Conservation (phyloP, 30 jellyfish, hydroid and myxozoan genomes). For the Cassiopea xamachana region DNA sequence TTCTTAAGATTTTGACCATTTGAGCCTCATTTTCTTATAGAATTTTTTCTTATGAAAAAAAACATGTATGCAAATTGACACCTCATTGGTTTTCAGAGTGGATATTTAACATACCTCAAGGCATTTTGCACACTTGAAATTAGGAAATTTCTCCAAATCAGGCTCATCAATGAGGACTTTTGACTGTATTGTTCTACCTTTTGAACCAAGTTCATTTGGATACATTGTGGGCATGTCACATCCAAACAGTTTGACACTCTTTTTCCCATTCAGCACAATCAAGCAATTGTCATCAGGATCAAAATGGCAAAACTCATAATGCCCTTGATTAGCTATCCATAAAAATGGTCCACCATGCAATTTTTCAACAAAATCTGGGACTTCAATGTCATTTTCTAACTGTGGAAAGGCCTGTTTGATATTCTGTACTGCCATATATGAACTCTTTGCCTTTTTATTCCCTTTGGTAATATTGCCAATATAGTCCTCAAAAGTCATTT, state of each 20-base stretch:
- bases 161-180: conserved; percentile 85
- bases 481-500: conserved; percentile 84
- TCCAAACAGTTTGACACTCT: conserved; percentile 77
- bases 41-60: too few species aligned
- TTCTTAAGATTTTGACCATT: too few species aligned
- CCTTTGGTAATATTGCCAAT: conserved; percentile 69
- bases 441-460: conserved; percentile 67
- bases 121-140: conserved; percentile 50
- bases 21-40: too few species aligned
- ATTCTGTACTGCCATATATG: conserved; percentile 97
- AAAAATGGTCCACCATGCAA: conserved; percentile 96
- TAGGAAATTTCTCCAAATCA: conserved; percentile 65
- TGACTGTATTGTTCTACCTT: conserved; percentile 96
- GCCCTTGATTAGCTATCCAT: conserved; percentile 91
- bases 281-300: conserved; percentile 97
- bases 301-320: conserved; percentile 96
- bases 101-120: conserved; percentile 70
- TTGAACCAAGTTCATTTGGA: conserved; percentile 95
- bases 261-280: conserved; percentile 80
- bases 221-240: conserved; percentile 81
- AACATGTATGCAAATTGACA: too few species aligned
- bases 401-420: conserved; percentile 94
- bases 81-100: too few species aligned
- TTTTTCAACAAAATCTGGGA: conserved; percentile 85
- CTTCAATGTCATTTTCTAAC: conserved; percentile 56